These are phyloP conservation scores for mouse (Mus musculus) DNA, from an alignment of 2,113 vertebrate species.

Conservation along the genomic window GRCm39 chr4:45374001-45374500, in stretches of 20 bases:
- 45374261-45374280: conserved; percentile 98
- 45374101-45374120: conserved; percentile 94
- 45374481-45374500: conserved; percentile 59
- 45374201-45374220: conserved; percentile 99
- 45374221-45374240: conserved; percentile 99
- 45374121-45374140: conserved; percentile 96
- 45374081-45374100: conserved; percentile 97
- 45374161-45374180: conserved; percentile 98
- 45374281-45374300: conserved; percentile 73
- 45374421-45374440: conserved; percentile 46
- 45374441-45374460: conserved; percentile 40
- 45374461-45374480: neutral
- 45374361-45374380: conserved; percentile 68
- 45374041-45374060: conserved; percentile 98
- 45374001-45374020: conserved; percentile 97
- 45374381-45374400: conserved; percentile 70
- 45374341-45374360: conserved; percentile 81
- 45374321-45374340: conserved; percentile 82
- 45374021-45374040: conserved; percentile 99
- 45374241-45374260: conserved; percentile 97
- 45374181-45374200: conserved; percentile 98
- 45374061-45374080: conserved; percentile 97
- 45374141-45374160: conserved; percentile 93
- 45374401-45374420: conserved; percentile 15
- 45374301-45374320: conserved; percentile 68